Evolutionary conservation across 2,113 vertebrate species (phyloP).

Genomic region (Gasterosteus nipponicus): DNA sequence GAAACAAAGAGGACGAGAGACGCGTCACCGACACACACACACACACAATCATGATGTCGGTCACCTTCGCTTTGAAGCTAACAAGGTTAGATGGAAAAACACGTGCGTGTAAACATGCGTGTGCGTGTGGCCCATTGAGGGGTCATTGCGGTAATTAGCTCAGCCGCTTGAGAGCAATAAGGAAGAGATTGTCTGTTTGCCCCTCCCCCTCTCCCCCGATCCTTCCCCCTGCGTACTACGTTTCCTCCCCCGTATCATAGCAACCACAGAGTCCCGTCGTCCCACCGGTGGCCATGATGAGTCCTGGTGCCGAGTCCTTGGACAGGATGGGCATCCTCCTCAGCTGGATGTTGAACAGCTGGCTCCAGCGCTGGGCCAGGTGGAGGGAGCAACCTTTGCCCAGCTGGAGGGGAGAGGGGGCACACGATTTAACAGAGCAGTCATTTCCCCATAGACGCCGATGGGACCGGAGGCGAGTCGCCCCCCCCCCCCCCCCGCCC

Average conservation of each 20-base stretch:
- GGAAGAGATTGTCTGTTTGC: constrained; percentile 8
- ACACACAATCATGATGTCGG: too few species aligned
- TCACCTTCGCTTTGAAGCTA: too few species aligned
- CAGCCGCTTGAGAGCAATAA: constrained; percentile 68
- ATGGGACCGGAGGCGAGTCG: too few species aligned
- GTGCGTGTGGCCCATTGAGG: constrained; percentile 34
- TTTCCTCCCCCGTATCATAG: too few species aligned
- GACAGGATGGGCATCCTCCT: constrained; percentile 94
- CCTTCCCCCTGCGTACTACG: too few species aligned
- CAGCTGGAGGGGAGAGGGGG: constrained; percentile 75
- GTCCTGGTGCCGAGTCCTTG: constrained; percentile 94
- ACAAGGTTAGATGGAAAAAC: too few species aligned
- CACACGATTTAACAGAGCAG: too few species aligned
- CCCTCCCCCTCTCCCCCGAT: constrained; percentile 49
- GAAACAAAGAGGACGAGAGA: constrained; percentile 39
- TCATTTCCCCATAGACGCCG: too few species aligned
- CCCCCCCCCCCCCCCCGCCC: too few species aligned
- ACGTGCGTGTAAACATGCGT: not conserved
- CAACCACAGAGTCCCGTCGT: not conserved
- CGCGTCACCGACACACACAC: too few species aligned
- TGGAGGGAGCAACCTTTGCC: constrained; percentile 94
- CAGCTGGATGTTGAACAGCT: constrained; percentile 94
- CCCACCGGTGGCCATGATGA: constrained; percentile 94
- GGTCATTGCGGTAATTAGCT: constrained; percentile 68
- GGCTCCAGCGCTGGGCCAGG: constrained; percentile 94